Base-by-base conservation (phyloP, 2,888 invertebrate species). In the Conops quadrifasciatus region DNA sequence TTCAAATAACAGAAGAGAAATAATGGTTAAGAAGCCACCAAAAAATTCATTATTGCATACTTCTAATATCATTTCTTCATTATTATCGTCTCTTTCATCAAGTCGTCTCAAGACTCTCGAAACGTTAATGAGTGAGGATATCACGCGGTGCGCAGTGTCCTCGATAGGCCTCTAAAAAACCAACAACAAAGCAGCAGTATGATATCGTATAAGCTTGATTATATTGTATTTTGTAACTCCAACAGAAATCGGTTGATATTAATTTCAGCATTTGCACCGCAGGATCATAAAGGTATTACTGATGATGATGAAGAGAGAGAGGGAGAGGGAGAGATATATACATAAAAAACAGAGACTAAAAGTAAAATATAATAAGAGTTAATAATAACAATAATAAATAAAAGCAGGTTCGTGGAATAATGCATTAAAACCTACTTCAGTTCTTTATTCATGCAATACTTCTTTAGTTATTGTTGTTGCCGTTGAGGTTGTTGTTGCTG, bases 91-190 rank as follows among this genome's bases (percentile, higher is more conserved):
- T 24, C 28, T 16, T 43, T 19, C n/a, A 19, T 36, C 36, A 36
- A 7, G 36, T 9, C 4, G 36, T 36, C 36, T 36, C 36, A 36
- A 36, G 36, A 36, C 36, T 36, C 36, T 36, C 36, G 36, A 36
- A 36, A 36, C 36, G 36, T 36, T 36, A 36, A 36, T 4, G 36
- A 36, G 36, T 26, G 71, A 70, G 72, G 75, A 67, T 76, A 75
- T 78, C 70, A 74, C 74, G 80, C 78, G 78, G 80, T 78, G 73
- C 49, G 49, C 70, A 74, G 67, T 72, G 24, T 4, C 19, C 16
- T n/a, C 9, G 36, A 36, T 7, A 36, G 21, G 28, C 28, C 19
- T 51, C 16, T 26, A 72, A 7, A 76, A 74, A 78, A 74, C 72
- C 60, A 72, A 72, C 73, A 74, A 76, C 74, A 72, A 21, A 58